Base-by-base conservation (phyloP, 2,888 invertebrate species). In the Embidobia sp. region DNA sequence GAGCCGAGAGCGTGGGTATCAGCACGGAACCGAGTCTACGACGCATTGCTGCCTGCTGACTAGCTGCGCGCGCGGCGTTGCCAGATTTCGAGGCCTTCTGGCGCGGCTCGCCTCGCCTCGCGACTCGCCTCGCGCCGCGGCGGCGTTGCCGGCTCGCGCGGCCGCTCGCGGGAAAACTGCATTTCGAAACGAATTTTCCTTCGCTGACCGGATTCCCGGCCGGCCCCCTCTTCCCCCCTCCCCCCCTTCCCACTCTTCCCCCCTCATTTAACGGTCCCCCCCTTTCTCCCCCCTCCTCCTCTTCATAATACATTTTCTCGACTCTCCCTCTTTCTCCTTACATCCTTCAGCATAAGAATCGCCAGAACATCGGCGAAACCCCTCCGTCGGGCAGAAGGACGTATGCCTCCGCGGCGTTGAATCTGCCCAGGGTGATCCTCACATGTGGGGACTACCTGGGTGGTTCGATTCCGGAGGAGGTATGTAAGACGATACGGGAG, bases 1-100 rank as follows among this genome's bases (percentile, higher is more conserved):
- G 84, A 83, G 81, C 85, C 83, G 86, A 85, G 86, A 89, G 88
- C 90, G 90, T 90, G 90, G 89, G 89, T 90, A 90, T 90, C 89
- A 89, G 90, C 89, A 90, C 90, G 90, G 90, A 90, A 90, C 90
- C 87, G 86, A 87, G 83, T 85, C 85, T 85, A 85, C 86, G 79
- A 83, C 80, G 83, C 84, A 83, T 85, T 81, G 84, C 82, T 75
- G 66, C 57, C 80, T 64, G 73, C 72, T 70, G 70, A 70, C 70
- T 59, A 42, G 55, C 72, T 29, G 86, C 90, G 81, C 66, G 75
- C 22, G 37, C 37, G 37, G 3, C 5, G 89, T 89, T 90, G 90
- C 89, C 90, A 86, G 85, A 83, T 89, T 88, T 88, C 88, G 86
- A 86, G 86, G 85, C 84, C 83, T 85, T 78, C 81, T 78, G 75